Evolutionary conservation across 2,113 vertebrate species (phyloP).

Genomic region (Elanoides forficatus): DNA sequence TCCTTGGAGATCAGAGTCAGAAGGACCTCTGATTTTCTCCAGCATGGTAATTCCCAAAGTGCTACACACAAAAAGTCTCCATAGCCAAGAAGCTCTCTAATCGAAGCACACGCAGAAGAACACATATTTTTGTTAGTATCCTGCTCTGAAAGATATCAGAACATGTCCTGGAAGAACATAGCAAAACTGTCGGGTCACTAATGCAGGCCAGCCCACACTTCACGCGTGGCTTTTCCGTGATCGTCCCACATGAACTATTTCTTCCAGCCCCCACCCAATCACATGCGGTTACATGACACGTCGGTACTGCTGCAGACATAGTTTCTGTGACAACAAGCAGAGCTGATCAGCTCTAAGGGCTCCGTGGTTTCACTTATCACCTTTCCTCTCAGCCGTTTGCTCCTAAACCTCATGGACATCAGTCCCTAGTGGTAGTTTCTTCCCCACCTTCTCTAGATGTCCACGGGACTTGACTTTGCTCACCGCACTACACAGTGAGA

Average conservation of each 20-base stretch:
- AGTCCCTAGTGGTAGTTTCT: not conserved
- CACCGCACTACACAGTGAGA: no score
- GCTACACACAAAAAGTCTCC: not conserved
- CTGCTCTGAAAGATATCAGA: not conserved
- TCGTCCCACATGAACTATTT: not conserved
- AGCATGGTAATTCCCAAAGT: not conserved
- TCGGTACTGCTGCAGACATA: not conserved
- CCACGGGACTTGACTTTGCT: not conserved
- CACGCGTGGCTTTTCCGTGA: not conserved
- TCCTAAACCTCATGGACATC: not conserved
- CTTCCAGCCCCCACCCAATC: not conserved
- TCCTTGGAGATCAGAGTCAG: not conserved
- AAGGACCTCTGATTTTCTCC: not conserved
- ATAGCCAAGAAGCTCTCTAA: not conserved
- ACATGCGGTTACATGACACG: accelerated
- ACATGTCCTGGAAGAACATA: not conserved
- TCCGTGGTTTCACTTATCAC: not conserved
- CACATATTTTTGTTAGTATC: not conserved
- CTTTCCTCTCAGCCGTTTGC: not conserved
- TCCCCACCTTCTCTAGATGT: not conserved
- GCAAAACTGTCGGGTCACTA: not conserved
- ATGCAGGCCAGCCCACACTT: not conserved
- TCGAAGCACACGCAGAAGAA: not conserved
- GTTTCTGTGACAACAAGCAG: not conserved
- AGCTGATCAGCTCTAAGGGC: not conserved